Evolutionary conservation across 2,797 vertebrate species (phyloP), one percentile per base, ranked within the genome.

Genomic region (Tokudaia muenninki): DNA sequence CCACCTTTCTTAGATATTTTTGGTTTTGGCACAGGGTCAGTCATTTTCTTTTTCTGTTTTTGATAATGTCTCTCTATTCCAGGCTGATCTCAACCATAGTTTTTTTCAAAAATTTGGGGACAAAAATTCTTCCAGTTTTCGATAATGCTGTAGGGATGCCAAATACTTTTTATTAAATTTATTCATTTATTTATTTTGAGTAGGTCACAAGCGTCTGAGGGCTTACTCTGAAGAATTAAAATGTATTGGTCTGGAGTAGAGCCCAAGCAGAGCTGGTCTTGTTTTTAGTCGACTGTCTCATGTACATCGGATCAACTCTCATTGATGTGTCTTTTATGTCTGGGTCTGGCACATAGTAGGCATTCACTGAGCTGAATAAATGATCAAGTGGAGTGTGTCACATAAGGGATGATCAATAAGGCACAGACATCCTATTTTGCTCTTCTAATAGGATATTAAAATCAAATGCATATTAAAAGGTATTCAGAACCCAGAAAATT

Each of bases 381-480:
- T 14, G 31, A 92, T 63, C 24, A 34, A 88, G 67, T 26, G 31
- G 87, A 92, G 55, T 13, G 22, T 61, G 31, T 63, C 91, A 31
- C 80, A 31, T 79, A 70, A 82, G 88, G 72, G 65, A 59, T 81
- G 55, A 74, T 19, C 34, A 50, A 14, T 87, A 91, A n/a, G 70
- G 80, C 75, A 55, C 41, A 67, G 44, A 21, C 41, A 47, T 7
- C 4, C 10, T 22, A n/a, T 57, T 57, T 89, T 10, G 34, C n/a
- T 96, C 79, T 47, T 34, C 86, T 87, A 92, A 67, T 55, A 92
- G 26, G 65, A 50, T 70, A 78, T 41, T 22, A 83, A 94, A 94
- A 87, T 22, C 41, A 83, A 83, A 47, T 92, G 41, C 24, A 55
- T 89, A 37, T 90, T 9, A 44, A 94, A 34, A 93, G 29, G 67